Base-by-base conservation (phyloP, 2,888 invertebrate species). In the Ormyrus labotus region DNA sequence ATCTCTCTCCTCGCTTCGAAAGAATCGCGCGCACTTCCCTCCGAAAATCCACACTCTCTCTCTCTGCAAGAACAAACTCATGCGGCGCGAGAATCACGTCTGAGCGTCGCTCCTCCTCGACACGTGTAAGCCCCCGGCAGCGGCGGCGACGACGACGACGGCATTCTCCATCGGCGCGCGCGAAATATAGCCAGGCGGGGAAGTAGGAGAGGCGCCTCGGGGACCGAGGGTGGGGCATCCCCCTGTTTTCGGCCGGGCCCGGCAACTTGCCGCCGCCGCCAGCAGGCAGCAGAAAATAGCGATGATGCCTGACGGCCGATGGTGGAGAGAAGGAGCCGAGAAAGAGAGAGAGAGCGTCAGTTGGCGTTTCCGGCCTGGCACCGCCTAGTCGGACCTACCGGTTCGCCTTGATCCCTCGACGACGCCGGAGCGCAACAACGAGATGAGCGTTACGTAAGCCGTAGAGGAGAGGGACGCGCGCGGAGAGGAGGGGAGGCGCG, bases 391-490 rank as follows among this genome's bases (percentile, higher is more conserved):
- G 63, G 67, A 77, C 78, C 9, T 85, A 88, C 88, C 87, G 87
- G 88, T 89, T 89, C 86, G 86, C 89, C 89, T 89, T 89, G 89
- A 89, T 89, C 89, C 89, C 87, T 87, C 84, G 87, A 2, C 19
- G 19, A 69, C 53, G 63, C 50, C 57, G 63, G 69, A 53, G 13
- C 60, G 61, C n/a, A 47, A 60, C 19, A 19, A 19, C 10, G 76
- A 77, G 69, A 77, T 77, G 76, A 77, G 69, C 76, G 69, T 77
- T 77, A 77, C 76, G 69, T 77, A 77, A 77, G 76, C 76, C 13
- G 34, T 47, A n/a, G 55, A 48, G 69, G 48, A 19, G 57, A 69
- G 58, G 58, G 19, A 2, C 19, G 1, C 19, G 19, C 19, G 19
- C 13, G 13, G 13, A 7, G 6, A 53, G 48, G 71, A 71, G 61